A percentile compares a stretch with the other conserved stretches of the same genome.
Conservation (phyloP, 2,113 vertebrate genomes). For the Beaufortia kweichowensis region DNA sequence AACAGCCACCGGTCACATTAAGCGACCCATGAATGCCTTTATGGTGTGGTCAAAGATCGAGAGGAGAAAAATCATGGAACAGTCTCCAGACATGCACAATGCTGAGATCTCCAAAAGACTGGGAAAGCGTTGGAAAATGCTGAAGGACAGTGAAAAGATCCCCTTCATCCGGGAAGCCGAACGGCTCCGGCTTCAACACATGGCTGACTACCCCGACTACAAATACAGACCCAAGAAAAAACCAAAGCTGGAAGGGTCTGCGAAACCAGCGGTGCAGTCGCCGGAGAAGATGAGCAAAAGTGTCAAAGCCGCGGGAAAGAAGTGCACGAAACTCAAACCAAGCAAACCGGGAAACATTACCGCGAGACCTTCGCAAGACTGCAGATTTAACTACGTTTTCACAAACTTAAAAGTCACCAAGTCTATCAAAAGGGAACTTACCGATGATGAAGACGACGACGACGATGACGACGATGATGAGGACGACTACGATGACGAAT, state of each 20-base stretch:
- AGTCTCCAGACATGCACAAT: conserved; percentile 94
- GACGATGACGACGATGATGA: conserved; percentile 81
- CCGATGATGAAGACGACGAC: conserved; percentile 82
- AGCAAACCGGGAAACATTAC: conserved; percentile 62
- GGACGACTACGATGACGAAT: conserved; percentile 75
- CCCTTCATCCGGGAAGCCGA: conserved; percentile 96
- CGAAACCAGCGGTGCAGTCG: conserved; percentile 76
- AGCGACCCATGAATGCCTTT: conserved; percentile 96
- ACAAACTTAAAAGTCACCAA: conserved; percentile 76
- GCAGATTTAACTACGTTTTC: conserved; percentile 76
- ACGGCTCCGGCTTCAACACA: conserved; percentile 94
- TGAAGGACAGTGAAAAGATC: conserved; percentile 91
- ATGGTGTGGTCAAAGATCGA: conserved; percentile 99
- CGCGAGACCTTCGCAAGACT: conserved; percentile 66
- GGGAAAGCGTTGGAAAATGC: conserved; percentile 93
- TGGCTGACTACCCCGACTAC: conserved; percentile 98
- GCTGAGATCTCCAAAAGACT: conserved; percentile 96
- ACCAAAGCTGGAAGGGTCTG: conserved; percentile 82
- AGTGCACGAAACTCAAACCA: conserved; percentile 77
- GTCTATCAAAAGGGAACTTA: conserved; percentile 81
- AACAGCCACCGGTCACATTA: conserved; percentile 91
- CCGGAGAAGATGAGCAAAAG: conserved; percentile 81
- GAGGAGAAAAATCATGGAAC: conserved; percentile 93
- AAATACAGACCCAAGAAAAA: conserved; percentile 98
- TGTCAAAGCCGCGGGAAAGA: conserved; percentile 77